Percentiles rank a stretch among this genome's conserved stretches.
These are phyloP conservation scores for Fragum fragum DNA, from an alignment of 2,888 invertebrate genomes.

Conservation along the genomic window DNA sequence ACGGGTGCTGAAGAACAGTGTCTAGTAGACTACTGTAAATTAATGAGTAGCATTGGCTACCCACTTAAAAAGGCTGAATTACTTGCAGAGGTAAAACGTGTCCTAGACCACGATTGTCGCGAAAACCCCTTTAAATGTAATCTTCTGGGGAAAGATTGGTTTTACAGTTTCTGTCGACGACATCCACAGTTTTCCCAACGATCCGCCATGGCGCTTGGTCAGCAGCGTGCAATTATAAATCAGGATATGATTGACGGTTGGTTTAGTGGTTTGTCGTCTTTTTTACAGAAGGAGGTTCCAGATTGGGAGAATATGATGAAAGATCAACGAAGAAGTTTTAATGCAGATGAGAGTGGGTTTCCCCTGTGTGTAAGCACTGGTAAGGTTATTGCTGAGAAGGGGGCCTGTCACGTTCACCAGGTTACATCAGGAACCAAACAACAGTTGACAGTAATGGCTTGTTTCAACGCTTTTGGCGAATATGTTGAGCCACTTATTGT, in stretches of 20 bases:
- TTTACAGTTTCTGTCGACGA: constrained; percentile 8
- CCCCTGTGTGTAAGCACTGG: constrained; percentile 24
- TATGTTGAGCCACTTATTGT: constrained; percentile 48
- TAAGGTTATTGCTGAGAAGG: constrained; percentile 36
- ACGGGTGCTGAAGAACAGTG: constrained; percentile 23
- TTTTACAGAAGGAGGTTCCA: constrained; percentile 36
- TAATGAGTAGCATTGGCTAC: constrained; percentile 35
- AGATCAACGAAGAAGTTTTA: constrained; percentile 30
- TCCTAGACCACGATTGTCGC: constrained; percentile 28
- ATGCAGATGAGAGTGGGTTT: constrained; percentile 46
- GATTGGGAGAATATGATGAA: constrained; percentile 24
- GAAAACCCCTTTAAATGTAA: constrained; percentile 32
- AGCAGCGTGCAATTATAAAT: constrained; percentile 38
- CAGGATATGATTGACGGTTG: constrained; percentile 42
- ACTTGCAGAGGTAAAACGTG: constrained; percentile 27
- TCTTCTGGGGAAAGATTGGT: constrained; percentile 36
- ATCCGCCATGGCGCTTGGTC: constrained; percentile 29
- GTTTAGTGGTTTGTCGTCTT: not conserved
- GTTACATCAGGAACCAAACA: constrained; percentile 32
- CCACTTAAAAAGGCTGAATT: constrained; percentile 33
- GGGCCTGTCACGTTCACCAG: constrained; percentile 33
- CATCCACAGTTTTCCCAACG: constrained; percentile 18
- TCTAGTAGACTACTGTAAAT: constrained; percentile 28
- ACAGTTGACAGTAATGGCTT: constrained; percentile 62
- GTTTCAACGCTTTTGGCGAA: constrained; percentile 53